Conservation (phyloP, 2,797 vertebrate genomes). For the Micromesistius poutassou region DNA sequence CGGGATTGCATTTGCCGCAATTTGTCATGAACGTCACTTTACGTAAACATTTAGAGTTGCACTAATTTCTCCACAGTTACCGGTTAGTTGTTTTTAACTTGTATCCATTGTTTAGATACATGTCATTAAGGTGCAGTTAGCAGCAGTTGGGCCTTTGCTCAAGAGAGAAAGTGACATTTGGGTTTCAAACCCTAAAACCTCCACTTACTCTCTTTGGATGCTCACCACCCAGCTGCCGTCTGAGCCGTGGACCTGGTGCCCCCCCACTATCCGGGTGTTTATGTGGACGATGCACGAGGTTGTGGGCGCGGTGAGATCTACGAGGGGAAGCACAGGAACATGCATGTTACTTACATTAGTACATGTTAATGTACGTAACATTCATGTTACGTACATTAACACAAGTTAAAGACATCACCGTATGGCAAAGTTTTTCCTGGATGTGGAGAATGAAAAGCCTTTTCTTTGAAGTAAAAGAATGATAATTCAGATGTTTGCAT, state of each 20-base stretch:
- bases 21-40: background rate
- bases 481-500: background rate
- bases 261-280: slow-evolving; percentile 88
- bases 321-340: slow-evolving; percentile 10
- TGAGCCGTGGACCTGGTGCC: slow-evolving; percentile 81
- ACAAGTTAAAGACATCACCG: background rate
- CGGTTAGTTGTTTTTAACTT: background rate
- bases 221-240: slow-evolving; percentile 95
- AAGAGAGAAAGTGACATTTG: background rate
- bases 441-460: background rate
- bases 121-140: background rate
- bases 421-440: background rate
- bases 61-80: background rate
- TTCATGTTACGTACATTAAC: background rate
- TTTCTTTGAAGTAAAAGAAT: background rate
- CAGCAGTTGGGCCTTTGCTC: background rate
- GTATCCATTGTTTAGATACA: background rate
- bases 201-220: slow-evolving; percentile 78
- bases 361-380: background rate
- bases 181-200: background rate
- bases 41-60: background rate
- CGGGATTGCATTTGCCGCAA: background rate
- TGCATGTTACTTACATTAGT: background rate
- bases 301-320: slow-evolving; percentile 49
- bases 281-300: slow-evolving; percentile 75